Evolutionary conservation across 2,113 vertebrate genomes (phyloP).

Genomic region (Nerophis ophidion): DNA sequence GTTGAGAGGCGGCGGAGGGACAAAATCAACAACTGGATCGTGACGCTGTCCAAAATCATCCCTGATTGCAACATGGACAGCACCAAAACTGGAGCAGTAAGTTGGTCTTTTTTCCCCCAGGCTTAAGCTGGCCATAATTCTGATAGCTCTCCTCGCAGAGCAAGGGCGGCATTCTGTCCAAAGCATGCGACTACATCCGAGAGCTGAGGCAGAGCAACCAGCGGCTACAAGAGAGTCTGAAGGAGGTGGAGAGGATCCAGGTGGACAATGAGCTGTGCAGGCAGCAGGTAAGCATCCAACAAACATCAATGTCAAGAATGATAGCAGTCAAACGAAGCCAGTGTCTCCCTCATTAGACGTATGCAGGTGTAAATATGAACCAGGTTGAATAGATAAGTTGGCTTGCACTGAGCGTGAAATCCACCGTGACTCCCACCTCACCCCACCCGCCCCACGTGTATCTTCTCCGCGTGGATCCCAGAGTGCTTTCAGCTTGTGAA

Average conservation of each 20-base stretch:
- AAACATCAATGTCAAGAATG: background rate
- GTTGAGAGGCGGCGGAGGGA: conserved; percentile 87
- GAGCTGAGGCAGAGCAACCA: conserved; percentile 85
- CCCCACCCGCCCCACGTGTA: conserved; percentile 14
- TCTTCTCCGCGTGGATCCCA: conserved; percentile 38
- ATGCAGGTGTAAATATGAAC: background rate
- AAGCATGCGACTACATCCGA: conserved; percentile 88
- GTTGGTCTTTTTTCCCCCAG: background rate
- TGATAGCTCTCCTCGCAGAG: conserved; percentile 64
- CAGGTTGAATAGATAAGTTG: conserved; percentile 32
- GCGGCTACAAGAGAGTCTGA: conserved; percentile 82
- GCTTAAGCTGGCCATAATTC: too few species aligned
- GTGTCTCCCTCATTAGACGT: background rate
- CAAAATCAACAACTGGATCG: conserved; percentile 95
- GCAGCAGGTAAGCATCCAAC: conserved; percentile 76
- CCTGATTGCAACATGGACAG: conserved; percentile 85
- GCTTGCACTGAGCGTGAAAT: conserved; percentile 40
- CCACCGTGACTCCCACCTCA: conserved; percentile 8
- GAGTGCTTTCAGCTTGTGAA: conserved; percentile 22
- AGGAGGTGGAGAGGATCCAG: conserved; percentile 82
- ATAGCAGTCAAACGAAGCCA: background rate
- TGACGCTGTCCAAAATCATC: conserved; percentile 89
- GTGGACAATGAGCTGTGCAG: conserved; percentile 84
- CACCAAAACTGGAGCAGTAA: conserved; percentile 84
- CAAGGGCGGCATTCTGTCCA: conserved; percentile 90